phyloP scores from a whole-genome alignment of 1,140 invertebrate genomes.

The Cyclargus thomasi region DNA sequence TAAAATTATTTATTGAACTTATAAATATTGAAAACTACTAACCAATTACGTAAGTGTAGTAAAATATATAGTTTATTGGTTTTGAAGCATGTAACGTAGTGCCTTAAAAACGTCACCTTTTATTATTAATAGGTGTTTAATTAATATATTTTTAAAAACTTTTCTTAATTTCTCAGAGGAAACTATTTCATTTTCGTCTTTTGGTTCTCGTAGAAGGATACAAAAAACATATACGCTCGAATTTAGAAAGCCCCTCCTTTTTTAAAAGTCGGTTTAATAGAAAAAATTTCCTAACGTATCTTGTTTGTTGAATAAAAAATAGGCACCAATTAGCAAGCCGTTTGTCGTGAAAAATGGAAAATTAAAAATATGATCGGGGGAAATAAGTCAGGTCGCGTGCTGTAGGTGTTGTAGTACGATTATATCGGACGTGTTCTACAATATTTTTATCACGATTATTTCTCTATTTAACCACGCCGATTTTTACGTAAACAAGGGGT shows the following conservation, averaged over 20 bases:
- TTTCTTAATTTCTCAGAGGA: too few species aligned
- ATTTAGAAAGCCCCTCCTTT: too few species aligned
- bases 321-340: neutral
- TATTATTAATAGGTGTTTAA: neutral
- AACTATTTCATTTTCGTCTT: too few species aligned
- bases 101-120: neutral
- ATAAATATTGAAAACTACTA: neutral
- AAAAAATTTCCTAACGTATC: neutral
- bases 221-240: too few species aligned
- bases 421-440: neutral
- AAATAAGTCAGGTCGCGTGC: neutral
- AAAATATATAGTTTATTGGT: neutral
- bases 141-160: too few species aligned
- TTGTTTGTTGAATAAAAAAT: neutral
- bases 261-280: too few species aligned
- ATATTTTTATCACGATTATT: constrained; percentile 3
- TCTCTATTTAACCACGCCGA: neutral
- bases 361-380: neutral
- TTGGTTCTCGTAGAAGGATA: too few species aligned
- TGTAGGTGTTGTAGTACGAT: constrained; percentile 1
- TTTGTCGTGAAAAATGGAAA: neutral
- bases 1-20: neutral
- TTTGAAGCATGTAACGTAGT: neutral
- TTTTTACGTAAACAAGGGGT: neutral
- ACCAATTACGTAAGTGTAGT: neutral